A percentile compares a stretch with the other conserved stretches of the same genome.
Conservation (phyloP, 2,113 vertebrate species). For the Lutjanus erythropterus region DNA sequence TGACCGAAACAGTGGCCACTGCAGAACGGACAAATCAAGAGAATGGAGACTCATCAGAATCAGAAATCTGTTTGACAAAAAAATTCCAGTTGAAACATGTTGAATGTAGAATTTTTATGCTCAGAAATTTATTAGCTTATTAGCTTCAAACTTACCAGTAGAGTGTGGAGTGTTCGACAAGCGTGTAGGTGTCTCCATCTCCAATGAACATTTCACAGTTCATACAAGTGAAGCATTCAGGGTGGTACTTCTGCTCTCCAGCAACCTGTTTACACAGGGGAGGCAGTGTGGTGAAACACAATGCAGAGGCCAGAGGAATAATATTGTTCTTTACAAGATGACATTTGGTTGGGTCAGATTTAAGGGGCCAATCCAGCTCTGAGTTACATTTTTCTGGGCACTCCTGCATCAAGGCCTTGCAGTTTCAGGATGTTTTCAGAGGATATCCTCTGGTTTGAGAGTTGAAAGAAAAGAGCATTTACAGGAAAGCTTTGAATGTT, state of each 20-base stretch:
- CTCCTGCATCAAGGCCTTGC: conserved; percentile 36
- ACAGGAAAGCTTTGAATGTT: conserved; percentile 61
- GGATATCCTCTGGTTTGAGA: conserved; percentile 68
- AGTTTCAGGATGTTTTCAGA: conserved; percentile 63
- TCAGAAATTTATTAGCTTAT: neutral
- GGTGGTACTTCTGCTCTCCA: conserved; percentile 96
- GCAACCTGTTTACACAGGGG: conserved; percentile 87
- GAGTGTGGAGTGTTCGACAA: conserved; percentile 93
- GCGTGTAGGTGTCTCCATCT: conserved; percentile 93
- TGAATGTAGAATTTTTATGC: neutral
- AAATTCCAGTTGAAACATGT: too few relatives aligned
- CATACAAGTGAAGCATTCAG: conserved; percentile 95
- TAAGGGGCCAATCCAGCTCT: neutral
- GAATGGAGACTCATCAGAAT: neutral
- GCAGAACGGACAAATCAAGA: conserved; percentile 2
- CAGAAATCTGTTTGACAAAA: neutral
- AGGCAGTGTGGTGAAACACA: neutral
- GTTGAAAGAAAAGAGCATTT: conserved; percentile 44
- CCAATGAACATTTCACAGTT: conserved; percentile 91
- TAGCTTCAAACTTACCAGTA: conserved; percentile 88
- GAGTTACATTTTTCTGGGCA: conserved; percentile 7
- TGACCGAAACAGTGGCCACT: conserved; percentile 94
- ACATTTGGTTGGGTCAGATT: neutral
- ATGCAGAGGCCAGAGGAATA: neutral
- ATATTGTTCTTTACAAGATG: neutral